phyloP scores from a whole-genome alignment of 1,140 invertebrate genomes.

The Drosophila burlai region DNA sequence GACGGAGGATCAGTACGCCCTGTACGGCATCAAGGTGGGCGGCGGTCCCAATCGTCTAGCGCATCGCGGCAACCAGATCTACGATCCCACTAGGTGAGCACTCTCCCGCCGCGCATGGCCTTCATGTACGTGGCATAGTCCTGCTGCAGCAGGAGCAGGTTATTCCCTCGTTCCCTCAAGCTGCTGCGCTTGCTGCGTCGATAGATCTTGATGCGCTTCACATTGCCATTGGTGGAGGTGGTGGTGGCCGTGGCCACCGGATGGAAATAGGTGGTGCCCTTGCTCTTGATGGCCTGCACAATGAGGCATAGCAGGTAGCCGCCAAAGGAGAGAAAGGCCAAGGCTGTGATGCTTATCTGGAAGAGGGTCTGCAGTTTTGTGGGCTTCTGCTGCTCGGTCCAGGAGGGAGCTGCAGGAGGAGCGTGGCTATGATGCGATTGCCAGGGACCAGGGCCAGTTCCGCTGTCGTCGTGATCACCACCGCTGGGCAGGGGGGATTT shows the following conservation, averaged over 20 bases:
- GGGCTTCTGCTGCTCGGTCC: slow-evolving; percentile 86
- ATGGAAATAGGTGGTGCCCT: slow-evolving; percentile 83
- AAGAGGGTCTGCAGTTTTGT: slow-evolving; percentile 89
- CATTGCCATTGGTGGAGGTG: slow-evolving; percentile 52
- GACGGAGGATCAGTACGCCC: slow-evolving; percentile 91
- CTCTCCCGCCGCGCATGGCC: slow-evolving; percentile 10
- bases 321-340: slow-evolving; percentile 92
- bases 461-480: slow-evolving; percentile 21
- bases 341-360: slow-evolving; percentile 89
- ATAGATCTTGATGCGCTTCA: slow-evolving; percentile 81
- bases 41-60: slow-evolving; percentile 85
- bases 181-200: slow-evolving; percentile 61
- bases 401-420: slow-evolving; percentile 49
- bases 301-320: slow-evolving; percentile 91
- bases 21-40: slow-evolving; percentile 90
- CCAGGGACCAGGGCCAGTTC: slow-evolving; percentile 3
- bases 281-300: slow-evolving; percentile 89
- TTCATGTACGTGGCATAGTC: slow-evolving; percentile 62
- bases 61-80: slow-evolving; percentile 81
- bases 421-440: slow-evolving; percentile 27
- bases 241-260: slow-evolving; percentile 80
- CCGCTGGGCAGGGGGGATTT: slow-evolving; percentile 12
- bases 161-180: background rate
- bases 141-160: slow-evolving; percentile 16
- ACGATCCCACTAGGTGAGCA: slow-evolving; percentile 82